A percentile compares a stretch with the other conserved stretches of the same genome.
These are phyloP conservation scores for Trichogramma dendrolimi DNA, from an alignment of 2,888 invertebrate species.

Conservation along the genomic window DNA sequence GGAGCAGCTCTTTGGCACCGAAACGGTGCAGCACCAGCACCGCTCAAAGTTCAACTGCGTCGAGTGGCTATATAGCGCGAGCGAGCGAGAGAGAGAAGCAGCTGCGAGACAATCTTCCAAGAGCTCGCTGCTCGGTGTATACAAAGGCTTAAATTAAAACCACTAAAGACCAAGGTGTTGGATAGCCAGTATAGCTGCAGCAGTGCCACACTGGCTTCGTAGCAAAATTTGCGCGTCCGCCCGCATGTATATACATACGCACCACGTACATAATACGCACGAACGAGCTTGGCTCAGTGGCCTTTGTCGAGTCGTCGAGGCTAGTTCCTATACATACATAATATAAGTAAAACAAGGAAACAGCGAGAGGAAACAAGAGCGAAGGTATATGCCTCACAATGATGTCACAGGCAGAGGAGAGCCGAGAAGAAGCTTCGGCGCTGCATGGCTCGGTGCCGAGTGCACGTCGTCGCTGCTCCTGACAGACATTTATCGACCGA, in stretches of 20 bases:
- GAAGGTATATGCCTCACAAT: no score
- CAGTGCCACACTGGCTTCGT: not conserved
- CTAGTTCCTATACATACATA: not conserved
- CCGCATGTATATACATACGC: no score
- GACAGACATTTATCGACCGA: conserved; percentile 2
- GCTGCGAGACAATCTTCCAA: not conserved
- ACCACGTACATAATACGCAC: not conserved
- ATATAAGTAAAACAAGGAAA: not conserved
- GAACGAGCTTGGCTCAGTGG: not conserved
- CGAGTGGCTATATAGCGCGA: not conserved
- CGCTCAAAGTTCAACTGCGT: no score
- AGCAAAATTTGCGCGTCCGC: not conserved
- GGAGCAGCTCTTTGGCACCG: no score
- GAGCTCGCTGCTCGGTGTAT: not conserved
- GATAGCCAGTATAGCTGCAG: no score
- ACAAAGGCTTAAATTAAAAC: conserved; percentile 18
- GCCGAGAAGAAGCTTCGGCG: not conserved
- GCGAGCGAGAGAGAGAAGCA: not conserved
- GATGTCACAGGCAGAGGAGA: not conserved
- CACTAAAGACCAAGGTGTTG: not conserved
- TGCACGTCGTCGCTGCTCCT: not conserved
- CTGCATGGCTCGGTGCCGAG: not conserved
- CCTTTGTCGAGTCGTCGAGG: no score
- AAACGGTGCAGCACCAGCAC: no score
- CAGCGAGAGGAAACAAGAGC: not conserved